Evolutionary conservation across 2,797 vertebrate species (phyloP), one percentile per base, ranked within the genome.

Genomic region (Chaetodon trifasciatus): DNA sequence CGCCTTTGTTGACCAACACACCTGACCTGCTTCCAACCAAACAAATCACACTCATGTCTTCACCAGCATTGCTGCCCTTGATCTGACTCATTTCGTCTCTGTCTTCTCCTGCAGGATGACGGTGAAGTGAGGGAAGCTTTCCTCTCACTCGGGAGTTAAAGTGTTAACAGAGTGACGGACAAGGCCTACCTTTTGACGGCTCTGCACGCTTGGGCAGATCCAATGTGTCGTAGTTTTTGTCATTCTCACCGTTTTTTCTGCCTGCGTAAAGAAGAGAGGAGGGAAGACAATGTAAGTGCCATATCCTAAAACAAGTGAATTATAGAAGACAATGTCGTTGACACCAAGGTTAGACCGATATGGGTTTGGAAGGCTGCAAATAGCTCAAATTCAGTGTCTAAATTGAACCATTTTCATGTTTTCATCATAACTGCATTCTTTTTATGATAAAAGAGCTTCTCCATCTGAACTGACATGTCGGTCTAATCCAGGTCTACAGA

Each of bases 191-290:
- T 97, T 96, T 97, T 0, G 97, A 96, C 17, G 97, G 95, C 90
- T 98, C 97, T 0, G 96, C 95, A 37, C 96, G 94, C 91, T 97
- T 97, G 56, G 97, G 97, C 83, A 98, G 94, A 91, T 98, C 97
- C 90, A 98, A 90, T 0, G 97, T 98, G 91, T 98, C 97, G 83
- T 97, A 97, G 93, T 96, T 97, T 91, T 95, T 96, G 94, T 97
- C 96, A 75, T 94, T 88, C 79, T 97, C 97, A 50, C 95, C 95
- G 42, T 96, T 97, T 92, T 97, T 97, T 91, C 97, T 97, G 78
- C 97, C 97, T 98, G 93, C 60, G 85, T 83, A 85, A 63, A 70
- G 46, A 56, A 87, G 56, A 81, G 57, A 89, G 61, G 50, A 73
- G 37, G 65, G 62, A 66, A 78, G 16, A 74, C 5, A 1, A 79